These are phyloP conservation scores for Panurus biarmicus DNA, from an alignment of 2,113 vertebrate species.

Conservation along the genomic window DNA sequence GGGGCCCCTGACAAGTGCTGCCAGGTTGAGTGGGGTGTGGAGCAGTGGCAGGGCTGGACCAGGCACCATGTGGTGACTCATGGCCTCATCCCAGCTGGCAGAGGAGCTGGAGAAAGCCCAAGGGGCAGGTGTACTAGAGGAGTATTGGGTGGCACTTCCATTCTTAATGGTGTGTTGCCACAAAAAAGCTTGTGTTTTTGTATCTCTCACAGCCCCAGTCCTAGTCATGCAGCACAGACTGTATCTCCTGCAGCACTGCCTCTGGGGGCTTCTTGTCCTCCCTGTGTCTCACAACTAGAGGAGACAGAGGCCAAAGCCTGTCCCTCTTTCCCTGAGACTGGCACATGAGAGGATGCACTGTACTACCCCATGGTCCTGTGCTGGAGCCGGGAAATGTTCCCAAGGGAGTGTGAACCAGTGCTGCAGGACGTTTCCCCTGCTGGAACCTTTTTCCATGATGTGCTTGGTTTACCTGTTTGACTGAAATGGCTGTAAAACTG, in stretches of 20 bases:
- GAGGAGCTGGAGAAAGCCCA: background rate
- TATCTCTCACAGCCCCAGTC: background rate
- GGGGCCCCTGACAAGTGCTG: background rate
- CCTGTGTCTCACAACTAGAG: accelerated
- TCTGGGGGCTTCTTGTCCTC: accelerated
- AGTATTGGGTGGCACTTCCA: background rate
- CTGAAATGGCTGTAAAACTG: background rate
- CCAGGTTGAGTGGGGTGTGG: background rate
- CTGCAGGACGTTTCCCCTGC: background rate
- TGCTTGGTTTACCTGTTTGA: background rate
- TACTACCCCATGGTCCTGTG: accelerated
- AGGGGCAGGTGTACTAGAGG: background rate
- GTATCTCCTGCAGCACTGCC: accelerated
- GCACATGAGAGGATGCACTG: background rate
- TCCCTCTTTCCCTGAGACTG: background rate
- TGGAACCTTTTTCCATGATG: background rate
- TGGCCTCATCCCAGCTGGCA: background rate
- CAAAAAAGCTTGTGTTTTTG: background rate
- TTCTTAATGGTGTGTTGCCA: background rate
- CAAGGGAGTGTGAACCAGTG: accelerated
- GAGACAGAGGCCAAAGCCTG: background rate
- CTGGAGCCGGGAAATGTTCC: background rate
- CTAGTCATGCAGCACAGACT: accelerated
- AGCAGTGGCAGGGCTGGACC: background rate
- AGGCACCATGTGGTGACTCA: background rate